These are phyloP conservation scores for Corvus cornix DNA, from an alignment of 2,113 vertebrate species.

Conservation along the genomic window DNA sequence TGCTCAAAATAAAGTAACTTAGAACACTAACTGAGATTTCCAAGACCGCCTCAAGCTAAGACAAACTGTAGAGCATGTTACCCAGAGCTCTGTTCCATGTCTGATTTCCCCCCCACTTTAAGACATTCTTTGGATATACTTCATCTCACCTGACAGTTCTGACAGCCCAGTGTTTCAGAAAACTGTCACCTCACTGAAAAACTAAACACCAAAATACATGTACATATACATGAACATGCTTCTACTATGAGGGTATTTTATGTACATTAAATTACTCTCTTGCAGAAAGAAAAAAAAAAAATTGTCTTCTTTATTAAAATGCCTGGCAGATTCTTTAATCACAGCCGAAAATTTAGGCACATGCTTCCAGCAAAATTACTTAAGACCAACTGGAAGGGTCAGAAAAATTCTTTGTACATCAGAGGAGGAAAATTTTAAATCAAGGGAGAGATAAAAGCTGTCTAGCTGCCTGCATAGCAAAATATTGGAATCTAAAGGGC, in stretches of 20 bases:
- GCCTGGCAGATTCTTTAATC: not conserved
- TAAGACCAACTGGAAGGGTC: not conserved
- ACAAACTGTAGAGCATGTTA: not conserved
- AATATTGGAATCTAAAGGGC: not conserved
- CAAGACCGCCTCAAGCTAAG: not conserved
- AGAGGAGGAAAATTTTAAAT: not conserved
- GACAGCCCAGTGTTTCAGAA: not conserved
- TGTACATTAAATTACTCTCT: not conserved
- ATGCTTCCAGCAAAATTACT: not conserved
- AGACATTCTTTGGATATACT: not conserved
- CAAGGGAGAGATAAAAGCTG: not conserved
- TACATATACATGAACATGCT: not conserved
- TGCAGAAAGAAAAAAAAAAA: not conserved
- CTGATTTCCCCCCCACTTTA: rapidly evolving
- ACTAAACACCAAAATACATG: not conserved
- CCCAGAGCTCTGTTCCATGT: not conserved
- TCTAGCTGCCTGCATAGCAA: not conserved
- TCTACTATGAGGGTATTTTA: not conserved
- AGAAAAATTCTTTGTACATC: not conserved
- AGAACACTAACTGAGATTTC: not conserved
- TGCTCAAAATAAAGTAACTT: not conserved
- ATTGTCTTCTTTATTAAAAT: not conserved
- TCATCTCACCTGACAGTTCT: not conserved
- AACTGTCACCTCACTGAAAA: not conserved
- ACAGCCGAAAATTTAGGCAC: not conserved